These are phyloP conservation scores for Chorisops tibialis DNA, from an alignment of 2,888 invertebrate species.

Conservation along the genomic window DNA sequence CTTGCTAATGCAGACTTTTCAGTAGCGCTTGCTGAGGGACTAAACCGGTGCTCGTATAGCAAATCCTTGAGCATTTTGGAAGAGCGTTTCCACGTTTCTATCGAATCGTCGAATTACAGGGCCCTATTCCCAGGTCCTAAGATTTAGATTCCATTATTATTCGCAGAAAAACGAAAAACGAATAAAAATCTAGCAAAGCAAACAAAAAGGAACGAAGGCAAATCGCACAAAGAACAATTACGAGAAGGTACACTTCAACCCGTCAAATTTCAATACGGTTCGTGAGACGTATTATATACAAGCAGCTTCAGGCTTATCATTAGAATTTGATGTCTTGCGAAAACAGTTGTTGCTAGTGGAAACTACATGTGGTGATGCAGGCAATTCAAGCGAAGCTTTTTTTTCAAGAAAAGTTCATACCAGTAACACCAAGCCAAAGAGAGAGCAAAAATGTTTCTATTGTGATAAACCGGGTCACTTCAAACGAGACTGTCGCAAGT, in stretches of 20 bases:
- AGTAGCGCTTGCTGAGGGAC: no score
- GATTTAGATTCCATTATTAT: no score
- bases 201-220: background rate
- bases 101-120: no score
- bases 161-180: no score
- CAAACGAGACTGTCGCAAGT: slow-evolving; percentile 2
- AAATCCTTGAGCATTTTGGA: no score
- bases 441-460: background rate
- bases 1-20: no score
- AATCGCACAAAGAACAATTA: background rate
- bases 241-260: background rate
- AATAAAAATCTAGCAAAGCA: no score
- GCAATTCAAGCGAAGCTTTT: background rate
- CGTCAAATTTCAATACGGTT: no score
- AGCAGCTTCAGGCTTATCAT: background rate
- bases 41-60: no score
- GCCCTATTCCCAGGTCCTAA: no score
- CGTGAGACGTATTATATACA: no score
- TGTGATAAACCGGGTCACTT: slow-evolving; percentile 7
- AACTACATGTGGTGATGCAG: background rate
- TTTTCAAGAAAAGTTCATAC: background rate
- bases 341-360: background rate
- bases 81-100: no score
- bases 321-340: slow-evolving; percentile 1
- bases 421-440: background rate